phyloP scores from a whole-genome alignment of 35 echinoderm and acorn worm genomes.

The Strongylocentrotus purpuratus region DNA sequence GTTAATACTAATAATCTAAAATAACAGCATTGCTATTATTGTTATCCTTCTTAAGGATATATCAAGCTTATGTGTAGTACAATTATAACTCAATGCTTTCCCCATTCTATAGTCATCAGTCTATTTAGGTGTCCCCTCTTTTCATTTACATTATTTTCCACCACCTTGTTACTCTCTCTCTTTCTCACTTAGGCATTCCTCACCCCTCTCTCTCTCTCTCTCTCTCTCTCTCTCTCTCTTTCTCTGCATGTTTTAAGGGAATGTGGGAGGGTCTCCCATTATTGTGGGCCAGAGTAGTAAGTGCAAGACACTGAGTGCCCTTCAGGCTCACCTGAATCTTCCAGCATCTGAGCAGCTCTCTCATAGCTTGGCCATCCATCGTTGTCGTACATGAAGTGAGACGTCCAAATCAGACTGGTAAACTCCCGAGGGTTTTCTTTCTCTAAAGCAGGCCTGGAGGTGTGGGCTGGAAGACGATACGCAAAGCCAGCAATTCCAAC shows the following conservation, averaged over 20 bases:
- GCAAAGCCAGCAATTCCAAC: slow-evolving; percentile 72
- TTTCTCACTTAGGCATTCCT: background rate
- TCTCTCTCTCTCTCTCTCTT: background rate
- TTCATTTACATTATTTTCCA: too few relatives aligned
- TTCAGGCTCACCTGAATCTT: slow-evolving; percentile 71
- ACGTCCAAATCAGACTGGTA: slow-evolving; percentile 73
- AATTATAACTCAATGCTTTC: too few relatives aligned
- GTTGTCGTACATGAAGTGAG: slow-evolving; percentile 92
- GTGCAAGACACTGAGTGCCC: too few relatives aligned
- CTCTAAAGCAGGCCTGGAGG: background rate
- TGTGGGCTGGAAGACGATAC: slow-evolving; percentile 25
- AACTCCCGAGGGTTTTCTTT: slow-evolving; percentile 66
- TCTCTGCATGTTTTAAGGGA: background rate
- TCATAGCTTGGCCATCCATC: slow-evolving; percentile 86
- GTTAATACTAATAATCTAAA: too few relatives aligned
- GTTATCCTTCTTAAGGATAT: too few relatives aligned
- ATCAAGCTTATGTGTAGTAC: too few relatives aligned
- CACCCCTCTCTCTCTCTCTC: background rate
- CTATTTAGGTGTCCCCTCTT: too few relatives aligned
- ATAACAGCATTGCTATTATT: too few relatives aligned
- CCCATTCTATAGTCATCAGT: too few relatives aligned
- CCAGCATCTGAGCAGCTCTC: slow-evolving; percentile 70
- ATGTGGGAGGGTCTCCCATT: too few relatives aligned
- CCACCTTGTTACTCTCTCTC: too few relatives aligned
- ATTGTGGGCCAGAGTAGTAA: too few relatives aligned